phyloP scores from a whole-genome alignment of 2,797 vertebrate species.

The Lepidocolaptes lacrymiger region DNA sequence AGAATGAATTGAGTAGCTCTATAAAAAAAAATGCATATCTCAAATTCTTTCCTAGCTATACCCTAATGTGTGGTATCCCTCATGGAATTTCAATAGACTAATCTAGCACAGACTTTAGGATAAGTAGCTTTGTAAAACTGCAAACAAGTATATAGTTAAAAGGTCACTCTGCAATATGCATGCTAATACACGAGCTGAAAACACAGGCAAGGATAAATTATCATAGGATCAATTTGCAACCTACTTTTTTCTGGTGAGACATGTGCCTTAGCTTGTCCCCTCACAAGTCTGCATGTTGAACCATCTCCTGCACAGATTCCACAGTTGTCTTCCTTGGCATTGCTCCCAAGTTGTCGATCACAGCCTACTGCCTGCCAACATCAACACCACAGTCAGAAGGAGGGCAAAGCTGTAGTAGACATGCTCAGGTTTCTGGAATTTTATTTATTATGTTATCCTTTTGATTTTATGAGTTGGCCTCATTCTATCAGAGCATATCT shows the following conservation, averaged over 20 bases:
- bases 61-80: slow-evolving; percentile 36
- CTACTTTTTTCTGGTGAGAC: slow-evolving; percentile 88
- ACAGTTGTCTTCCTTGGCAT: slow-evolving; percentile 90
- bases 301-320: slow-evolving; percentile 89
- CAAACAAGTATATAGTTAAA: slow-evolving; percentile 27
- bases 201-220: not conserved
- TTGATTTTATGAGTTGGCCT: slow-evolving; percentile 61
- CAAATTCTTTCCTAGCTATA: slow-evolving; percentile 61
- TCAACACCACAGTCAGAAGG: slow-evolving; percentile 72
- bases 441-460: slow-evolving; percentile 73
- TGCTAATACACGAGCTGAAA: not conserved
- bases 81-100: slow-evolving; percentile 37
- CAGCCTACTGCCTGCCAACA: slow-evolving; percentile 90
- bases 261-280: slow-evolving; percentile 86
- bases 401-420: slow-evolving; percentile 61
- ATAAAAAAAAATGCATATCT: slow-evolving; percentile 29
- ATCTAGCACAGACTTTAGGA: slow-evolving; percentile 39
- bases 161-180: not conserved
- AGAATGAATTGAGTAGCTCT: slow-evolving; percentile 6
- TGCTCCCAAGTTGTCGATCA: slow-evolving; percentile 88
- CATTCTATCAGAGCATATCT: slow-evolving; percentile 70
- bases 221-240: slow-evolving; percentile 23
- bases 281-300: slow-evolving; percentile 89
- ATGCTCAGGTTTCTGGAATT: slow-evolving; percentile 66
- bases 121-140: slow-evolving; percentile 53